Evolutionary conservation across 2,888 invertebrate species (phyloP).

Genomic region (Hyles lineata): DNA sequence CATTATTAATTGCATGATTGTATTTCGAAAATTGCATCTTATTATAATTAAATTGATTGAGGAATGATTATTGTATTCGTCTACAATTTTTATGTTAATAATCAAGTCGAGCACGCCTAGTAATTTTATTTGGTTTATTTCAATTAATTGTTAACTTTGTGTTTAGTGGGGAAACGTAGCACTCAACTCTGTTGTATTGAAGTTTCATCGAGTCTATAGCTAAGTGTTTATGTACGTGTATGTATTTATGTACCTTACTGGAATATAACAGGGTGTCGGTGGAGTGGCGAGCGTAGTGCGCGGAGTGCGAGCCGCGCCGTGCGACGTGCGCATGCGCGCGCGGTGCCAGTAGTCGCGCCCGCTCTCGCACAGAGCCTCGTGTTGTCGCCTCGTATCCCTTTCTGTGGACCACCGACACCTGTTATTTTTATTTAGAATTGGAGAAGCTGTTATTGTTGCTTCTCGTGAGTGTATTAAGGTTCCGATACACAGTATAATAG

Average conservation of each 20-base stretch:
- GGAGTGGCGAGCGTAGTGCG: slow-evolving; percentile 36
- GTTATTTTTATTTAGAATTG: slow-evolving; percentile 44
- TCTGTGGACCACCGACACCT: slow-evolving; percentile 27
- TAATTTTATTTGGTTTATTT: slow-evolving; percentile 54
- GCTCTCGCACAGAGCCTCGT: slow-evolving; percentile 1
- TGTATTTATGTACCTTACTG: slow-evolving; percentile 56
- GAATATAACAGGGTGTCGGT: slow-evolving; percentile 47
- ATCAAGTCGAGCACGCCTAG: slow-evolving; percentile 54
- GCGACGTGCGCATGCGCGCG: slow-evolving; percentile 24
- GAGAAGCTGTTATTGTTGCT: slow-evolving; percentile 73
- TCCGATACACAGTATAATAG: slow-evolving; percentile 59
- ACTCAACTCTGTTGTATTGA: slow-evolving; percentile 61
- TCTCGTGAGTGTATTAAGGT: slow-evolving; percentile 64
- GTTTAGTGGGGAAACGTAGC: slow-evolving; percentile 59
- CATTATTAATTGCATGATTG: slow-evolving; percentile 60
- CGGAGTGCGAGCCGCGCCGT: slow-evolving; percentile 9
- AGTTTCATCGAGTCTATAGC: slow-evolving; percentile 64
- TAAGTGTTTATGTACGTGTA: slow-evolving; percentile 62
- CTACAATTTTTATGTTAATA: slow-evolving; percentile 37
- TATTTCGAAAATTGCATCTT: slow-evolving; percentile 41
- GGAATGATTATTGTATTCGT: slow-evolving; percentile 42
- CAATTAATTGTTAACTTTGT: slow-evolving; percentile 61
- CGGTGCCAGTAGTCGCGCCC: not conserved
- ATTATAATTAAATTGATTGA: slow-evolving; percentile 44
- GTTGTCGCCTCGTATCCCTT: not conserved